A percentile compares a stretch with the other conserved stretches of the same genome.
Conservation (phyloP, 2,113 vertebrate species). For the Cephalopholis sonnerati region DNA sequence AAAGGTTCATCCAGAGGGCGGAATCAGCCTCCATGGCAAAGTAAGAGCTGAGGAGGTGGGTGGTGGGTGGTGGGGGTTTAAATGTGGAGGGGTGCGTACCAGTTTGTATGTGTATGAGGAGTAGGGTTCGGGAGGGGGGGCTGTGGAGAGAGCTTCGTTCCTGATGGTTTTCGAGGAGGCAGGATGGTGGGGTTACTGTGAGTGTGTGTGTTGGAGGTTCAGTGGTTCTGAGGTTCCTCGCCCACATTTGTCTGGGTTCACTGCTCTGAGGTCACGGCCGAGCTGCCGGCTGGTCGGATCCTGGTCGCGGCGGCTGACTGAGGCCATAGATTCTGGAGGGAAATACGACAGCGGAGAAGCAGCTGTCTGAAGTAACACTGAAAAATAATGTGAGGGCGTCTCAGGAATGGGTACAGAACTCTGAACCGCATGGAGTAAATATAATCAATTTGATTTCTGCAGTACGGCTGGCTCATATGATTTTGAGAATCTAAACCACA, state of each 20-base stretch:
- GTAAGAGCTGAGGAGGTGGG: constrained; percentile 21
- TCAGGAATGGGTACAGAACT: too few species aligned
- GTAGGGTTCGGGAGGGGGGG: not conserved
- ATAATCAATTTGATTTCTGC: not conserved
- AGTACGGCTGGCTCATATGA: too few species aligned
- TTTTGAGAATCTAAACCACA: not conserved
- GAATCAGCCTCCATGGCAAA: constrained; percentile 81
- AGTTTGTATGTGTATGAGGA: constrained; percentile 1
- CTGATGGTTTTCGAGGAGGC: constrained; percentile 14
- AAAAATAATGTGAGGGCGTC: not conserved
- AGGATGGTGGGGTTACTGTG: not conserved
- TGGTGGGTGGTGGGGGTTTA: not conserved
- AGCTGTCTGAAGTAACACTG: not conserved
- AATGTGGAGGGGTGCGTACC: not conserved
- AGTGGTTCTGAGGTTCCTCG: constrained; percentile 46
- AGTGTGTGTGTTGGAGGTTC: constrained; percentile 29
- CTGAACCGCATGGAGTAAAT: not conserved
- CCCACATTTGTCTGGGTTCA: constrained; percentile 64
- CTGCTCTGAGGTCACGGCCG: constrained; percentile 42
- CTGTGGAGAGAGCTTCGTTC: constrained; percentile 36
- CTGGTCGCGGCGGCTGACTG: constrained; percentile 20
- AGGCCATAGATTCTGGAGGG: constrained; percentile 21
- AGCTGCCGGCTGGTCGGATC: constrained; percentile 29
- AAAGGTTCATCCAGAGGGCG: constrained; percentile 86
- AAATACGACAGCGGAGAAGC: not conserved